phyloP scores from a whole-genome alignment of 2,113 vertebrate genomes.

The Aegotheles bennettii region DNA sequence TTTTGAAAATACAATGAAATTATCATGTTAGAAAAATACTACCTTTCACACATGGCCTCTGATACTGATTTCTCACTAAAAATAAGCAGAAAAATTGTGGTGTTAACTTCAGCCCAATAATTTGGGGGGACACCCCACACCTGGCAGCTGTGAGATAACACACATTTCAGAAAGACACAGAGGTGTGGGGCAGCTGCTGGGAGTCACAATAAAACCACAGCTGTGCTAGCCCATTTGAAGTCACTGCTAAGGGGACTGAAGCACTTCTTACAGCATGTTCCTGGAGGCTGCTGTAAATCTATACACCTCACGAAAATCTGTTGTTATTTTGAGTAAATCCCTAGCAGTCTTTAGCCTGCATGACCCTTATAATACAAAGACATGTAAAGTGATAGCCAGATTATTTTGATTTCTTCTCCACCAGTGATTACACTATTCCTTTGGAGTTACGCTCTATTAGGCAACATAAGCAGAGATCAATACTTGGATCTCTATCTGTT shows the following conservation, averaged over 20 bases:
- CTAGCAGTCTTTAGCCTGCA: slow-evolving; percentile 22
- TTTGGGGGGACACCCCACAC: background rate
- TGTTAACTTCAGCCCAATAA: background rate
- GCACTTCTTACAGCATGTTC: background rate
- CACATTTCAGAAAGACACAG: background rate
- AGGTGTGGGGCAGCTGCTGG: accelerated
- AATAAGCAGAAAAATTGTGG: background rate
- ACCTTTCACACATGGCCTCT: background rate
- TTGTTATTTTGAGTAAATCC: slow-evolving; percentile 24
- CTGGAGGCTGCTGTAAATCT: background rate
- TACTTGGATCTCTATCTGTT: slow-evolving; percentile 66
- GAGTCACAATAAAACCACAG: background rate
- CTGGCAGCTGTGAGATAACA: background rate
- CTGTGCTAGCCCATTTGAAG: background rate
- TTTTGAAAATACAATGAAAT: background rate
- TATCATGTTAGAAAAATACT: background rate
- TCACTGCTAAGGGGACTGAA: background rate
- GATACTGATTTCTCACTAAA: background rate
- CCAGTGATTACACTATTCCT: slow-evolving; percentile 61
- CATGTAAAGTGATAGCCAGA: slow-evolving; percentile 44
- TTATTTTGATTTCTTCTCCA: slow-evolving; percentile 55
- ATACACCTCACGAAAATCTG: background rate
- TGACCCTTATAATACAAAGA: slow-evolving; percentile 48
- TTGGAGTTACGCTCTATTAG: slow-evolving; percentile 56
- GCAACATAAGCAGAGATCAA: slow-evolving; percentile 69